Evolutionary conservation across 2,113 vertebrate species (phyloP), one percentile per base, ranked within the genome.

Genomic region (Burhinus oedicnemus): DNA sequence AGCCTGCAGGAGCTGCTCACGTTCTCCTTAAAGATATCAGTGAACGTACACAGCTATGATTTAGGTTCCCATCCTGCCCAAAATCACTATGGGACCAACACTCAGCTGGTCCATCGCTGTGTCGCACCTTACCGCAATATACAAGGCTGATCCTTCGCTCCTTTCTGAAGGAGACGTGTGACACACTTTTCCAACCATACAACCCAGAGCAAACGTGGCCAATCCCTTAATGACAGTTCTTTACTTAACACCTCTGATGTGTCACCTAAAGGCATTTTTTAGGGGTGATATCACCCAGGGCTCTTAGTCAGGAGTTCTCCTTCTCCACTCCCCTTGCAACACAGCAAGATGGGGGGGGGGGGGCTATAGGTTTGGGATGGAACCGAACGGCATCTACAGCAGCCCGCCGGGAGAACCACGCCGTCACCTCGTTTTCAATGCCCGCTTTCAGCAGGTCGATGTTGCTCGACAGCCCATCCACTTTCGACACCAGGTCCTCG

Each of bases 361-460:
- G 19, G 17, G 12, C 22, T 4, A 1, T 6, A 4, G 44, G 16
- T 27, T 11, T 6, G 79, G 65, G 75, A 0, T 12, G 38, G 38
- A 19, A 14, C 2, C 0, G 18, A 4, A 8, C 0, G 3, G 11
- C 12, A 19, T 0, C 7, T 2, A 0, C 7, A 3, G 4, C 23
- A 12, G 45, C 55, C 38, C 49, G 21, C 22, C 21, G 49, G 21
- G 47, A 10, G 21, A 21, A 22, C 21, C 21, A 5, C 2, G 3
- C 19, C 1, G 16, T 74, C 79, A 99, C 99, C 99, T 99, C 99
- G 51, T 91, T 99, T 36, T 99, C 99, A 30, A 99, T 99, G 51
- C 97, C 98, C 5, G 97, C 98, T 62, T 97, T 99, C 44, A 99
- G 98, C 52, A 94, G 72, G 62, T 99, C 98, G 55, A 99, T 99